phyloP scores from a whole-genome alignment of 1,140 invertebrate genomes.

The Scaptomyza graminum region DNA sequence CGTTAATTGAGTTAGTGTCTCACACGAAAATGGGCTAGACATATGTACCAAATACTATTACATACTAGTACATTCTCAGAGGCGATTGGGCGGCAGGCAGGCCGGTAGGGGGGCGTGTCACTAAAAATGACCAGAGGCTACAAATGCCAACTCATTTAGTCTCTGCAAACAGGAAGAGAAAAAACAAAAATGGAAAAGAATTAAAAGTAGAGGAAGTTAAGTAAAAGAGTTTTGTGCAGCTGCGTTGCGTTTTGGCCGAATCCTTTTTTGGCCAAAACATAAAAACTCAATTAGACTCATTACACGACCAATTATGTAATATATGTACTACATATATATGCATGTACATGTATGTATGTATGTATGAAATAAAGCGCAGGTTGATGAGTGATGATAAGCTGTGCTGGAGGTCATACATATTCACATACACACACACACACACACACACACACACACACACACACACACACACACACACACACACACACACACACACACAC shows the following conservation, averaged over 20 bases:
- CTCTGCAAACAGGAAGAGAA: not conserved
- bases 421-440: too few species aligned
- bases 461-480: too few species aligned
- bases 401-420: conserved; percentile 4
- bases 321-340: not conserved
- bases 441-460: too few species aligned
- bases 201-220: not conserved
- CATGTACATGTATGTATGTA: conserved; percentile 22
- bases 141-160: conserved; percentile 43
- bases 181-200: not conserved
- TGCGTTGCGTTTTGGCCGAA: conserved; percentile 15
- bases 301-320: conserved; percentile 84
- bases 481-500: not conserved
- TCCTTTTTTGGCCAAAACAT: conserved; percentile 65
- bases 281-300: conserved; percentile 84
- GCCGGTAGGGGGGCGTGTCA: conserved; percentile 51
- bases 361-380: conserved; percentile 68
- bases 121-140: conserved; percentile 75
- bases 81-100: conserved; percentile 27
- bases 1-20: conserved; percentile 81
- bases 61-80: not conserved
- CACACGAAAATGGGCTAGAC: conserved; percentile 71
- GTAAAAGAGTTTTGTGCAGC: not conserved
- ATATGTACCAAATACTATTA: conserved; percentile 7
- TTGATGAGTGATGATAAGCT: conserved; percentile 17